A percentile compares a stretch with the other conserved stretches of the same genome.
These are phyloP conservation scores for Danaus plexippus DNA, from an alignment of 1,140 invertebrate species.

Conservation along the genomic window DNA sequence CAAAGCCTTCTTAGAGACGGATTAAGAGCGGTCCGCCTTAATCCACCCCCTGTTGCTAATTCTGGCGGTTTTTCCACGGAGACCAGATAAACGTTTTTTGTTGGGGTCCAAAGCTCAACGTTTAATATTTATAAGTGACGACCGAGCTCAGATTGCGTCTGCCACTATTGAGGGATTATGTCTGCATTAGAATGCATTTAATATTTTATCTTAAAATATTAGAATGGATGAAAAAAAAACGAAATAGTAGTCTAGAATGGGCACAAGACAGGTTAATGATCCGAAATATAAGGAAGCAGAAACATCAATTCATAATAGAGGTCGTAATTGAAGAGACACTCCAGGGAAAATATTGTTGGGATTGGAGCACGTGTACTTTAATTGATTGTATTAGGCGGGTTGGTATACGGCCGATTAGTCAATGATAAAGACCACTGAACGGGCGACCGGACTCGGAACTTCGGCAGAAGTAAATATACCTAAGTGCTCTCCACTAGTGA, in stretches of 20 bases:
- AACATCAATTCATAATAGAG: neutral
- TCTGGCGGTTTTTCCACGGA: constrained; percentile 65
- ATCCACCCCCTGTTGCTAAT: constrained; percentile 68
- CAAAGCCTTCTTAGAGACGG: constrained; percentile 71
- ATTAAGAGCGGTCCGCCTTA: constrained; percentile 69
- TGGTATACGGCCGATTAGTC: constrained; percentile 40
- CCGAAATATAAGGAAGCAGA: constrained; percentile 6
- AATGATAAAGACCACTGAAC: constrained; percentile 47
- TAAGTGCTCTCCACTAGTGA: constrained; percentile 43
- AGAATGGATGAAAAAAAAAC: neutral
- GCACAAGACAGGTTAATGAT: constrained; percentile 1
- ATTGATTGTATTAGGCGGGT: constrained; percentile 34
- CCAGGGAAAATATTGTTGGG: neutral
- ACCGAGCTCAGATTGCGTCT: constrained; percentile 50
- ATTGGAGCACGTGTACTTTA: constrained; percentile 19
- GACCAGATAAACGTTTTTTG: constrained; percentile 67
- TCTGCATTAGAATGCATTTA: constrained; percentile 41
- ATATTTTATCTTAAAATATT: constrained; percentile 28
- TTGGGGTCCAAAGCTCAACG: constrained; percentile 45
- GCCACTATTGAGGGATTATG: constrained; percentile 54
- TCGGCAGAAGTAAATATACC: constrained; percentile 30
- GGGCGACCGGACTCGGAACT: constrained; percentile 22
- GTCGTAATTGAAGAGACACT: constrained; percentile 1
- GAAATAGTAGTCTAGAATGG: neutral
- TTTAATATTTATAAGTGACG: constrained; percentile 67